A percentile compares a stretch with the other conserved stretches of the same genome.
phyloP scores from a whole-genome alignment of 92 coral and sea anemone species.

The Siderastrea siderea region DNA sequence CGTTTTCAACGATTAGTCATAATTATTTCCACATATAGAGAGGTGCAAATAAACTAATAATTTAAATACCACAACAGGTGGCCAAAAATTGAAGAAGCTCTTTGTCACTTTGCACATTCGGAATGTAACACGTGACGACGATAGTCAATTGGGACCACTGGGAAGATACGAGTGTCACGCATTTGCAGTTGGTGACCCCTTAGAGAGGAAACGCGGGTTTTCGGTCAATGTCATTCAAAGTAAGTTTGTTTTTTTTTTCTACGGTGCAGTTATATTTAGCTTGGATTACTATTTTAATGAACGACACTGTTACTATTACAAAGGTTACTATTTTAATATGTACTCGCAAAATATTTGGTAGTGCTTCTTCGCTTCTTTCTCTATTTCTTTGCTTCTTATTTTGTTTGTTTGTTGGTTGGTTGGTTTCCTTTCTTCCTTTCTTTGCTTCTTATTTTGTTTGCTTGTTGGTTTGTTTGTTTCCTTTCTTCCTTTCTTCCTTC shows the following conservation, averaged over 20 bases:
- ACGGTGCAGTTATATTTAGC: too few species aligned
- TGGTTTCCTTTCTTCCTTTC: too few species aligned
- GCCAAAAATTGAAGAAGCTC: neutral
- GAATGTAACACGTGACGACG: neutral
- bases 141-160: neutral
- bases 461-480: too few species aligned
- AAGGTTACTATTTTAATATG: too few species aligned
- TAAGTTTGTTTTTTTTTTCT: neutral
- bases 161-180: conserved; percentile 38
- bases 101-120: neutral
- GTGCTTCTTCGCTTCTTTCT: too few species aligned
- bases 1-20: neutral
- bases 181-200: neutral
- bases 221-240: conserved; percentile 16
- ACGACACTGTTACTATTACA: too few species aligned
- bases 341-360: too few species aligned
- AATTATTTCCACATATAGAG: neutral
- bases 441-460: too few species aligned
- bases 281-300: too few species aligned
- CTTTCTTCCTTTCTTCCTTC: too few species aligned
- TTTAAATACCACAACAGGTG: neutral
- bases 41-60: neutral
- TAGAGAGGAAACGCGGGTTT: neutral
- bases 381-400: too few species aligned
- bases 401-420: too few species aligned